Evolutionary conservation across 2,113 vertebrate species (phyloP), one percentile per base, ranked within the genome.

Genomic region (Puma concolor): DNA sequence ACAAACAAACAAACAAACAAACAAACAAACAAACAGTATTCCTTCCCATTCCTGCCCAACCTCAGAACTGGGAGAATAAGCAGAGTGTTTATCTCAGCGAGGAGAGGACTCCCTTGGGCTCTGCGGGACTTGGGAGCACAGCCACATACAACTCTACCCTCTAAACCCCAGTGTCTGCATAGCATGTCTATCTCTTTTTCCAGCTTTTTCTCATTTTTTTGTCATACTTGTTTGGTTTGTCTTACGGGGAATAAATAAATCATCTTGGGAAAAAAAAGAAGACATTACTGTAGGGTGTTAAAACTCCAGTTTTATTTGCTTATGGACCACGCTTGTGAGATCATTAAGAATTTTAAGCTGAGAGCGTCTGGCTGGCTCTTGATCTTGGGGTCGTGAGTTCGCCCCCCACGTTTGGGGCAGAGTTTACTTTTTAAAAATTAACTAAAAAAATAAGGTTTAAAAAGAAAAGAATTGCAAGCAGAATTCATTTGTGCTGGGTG

Each of bases 251-350:
- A 69, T 79, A 60, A 69, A 57, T 85, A 60, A 69, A 64, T 85
- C 23, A 33, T 57, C 54, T 91, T 67, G 82, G 50, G 44, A n/a
- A 89, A 89, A 89, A 57, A 57, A 74, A 64, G 54, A 95, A 63
- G 81, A 48, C 52, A 44, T 44, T 90, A 33, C 16, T 1, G 0
- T 25, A 64, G 3, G 25, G 29, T 52, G n/a, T 74, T 85, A 84
- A 93, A 66, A 63, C 50, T 93, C 44, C 48, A 82, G 36, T 17
- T 95, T 71, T 84, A 60, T 96, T 94, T 87, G 19, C 91, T 90
- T 87, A 81, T 38, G 69, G 95, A 67, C 66, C 87, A 74, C 31
- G 67, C n/a, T 54, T 48, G 2, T 76, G 69, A 69, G 71, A 57
- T 95, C 38, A 27, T 67, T 63, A 67, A 50, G 48, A 67, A 89